Evolutionary conservation across 2,797 vertebrate genomes (phyloP), one percentile per base, ranked within the genome.

Genomic region (Poecile montanus): DNA sequence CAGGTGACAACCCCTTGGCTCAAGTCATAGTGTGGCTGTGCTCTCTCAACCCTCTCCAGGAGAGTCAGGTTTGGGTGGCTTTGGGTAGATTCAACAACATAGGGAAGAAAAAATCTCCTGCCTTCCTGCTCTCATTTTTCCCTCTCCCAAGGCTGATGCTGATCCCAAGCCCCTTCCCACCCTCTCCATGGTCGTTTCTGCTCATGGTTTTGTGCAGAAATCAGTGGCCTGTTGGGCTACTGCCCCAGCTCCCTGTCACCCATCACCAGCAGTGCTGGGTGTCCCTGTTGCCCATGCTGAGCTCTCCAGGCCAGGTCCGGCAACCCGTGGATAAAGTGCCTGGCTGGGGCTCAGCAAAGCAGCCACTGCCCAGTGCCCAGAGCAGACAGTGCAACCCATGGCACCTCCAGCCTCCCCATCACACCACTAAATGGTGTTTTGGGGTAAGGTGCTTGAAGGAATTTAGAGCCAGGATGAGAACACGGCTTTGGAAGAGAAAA

Each of bases 321-420:
- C 40, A 78, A 13, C 7, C 36, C 32, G 21, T 6, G 32, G 42
- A 19, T 8, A 2, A 40, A 54, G 32, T 5, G 32, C 19, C 44
- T 0, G 0, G 8, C 11, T 0, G 0, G 34, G 34, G 45, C 34
- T 80, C 32, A 16, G 54, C 2, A 1, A n/a, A 13, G 18, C 6
- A n/a, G 58, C 1, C 3, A 45, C 44, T 11, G 47, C 30, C 30
- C 58, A 10, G 30, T 11, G 5, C 84, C 26, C 1, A 3, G 75
- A 40, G 58, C 44, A 38, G 27, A 11, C 0, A n/a, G 11, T 12
- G 19, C 80, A 63, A 8, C 27, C 45, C 40, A 23, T 0, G 4
- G 47, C 6, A 4, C 29, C 62, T 20, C 40, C 47, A 42, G 38
- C 70, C 45, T 82, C 74, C 79, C 3, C 2, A 34, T 16, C 26